Percentiles rank a stretch among this genome's conserved stretches.
Conservation (phyloP, 1,140 invertebrate species). For the Drosophila tsacasi region DNA sequence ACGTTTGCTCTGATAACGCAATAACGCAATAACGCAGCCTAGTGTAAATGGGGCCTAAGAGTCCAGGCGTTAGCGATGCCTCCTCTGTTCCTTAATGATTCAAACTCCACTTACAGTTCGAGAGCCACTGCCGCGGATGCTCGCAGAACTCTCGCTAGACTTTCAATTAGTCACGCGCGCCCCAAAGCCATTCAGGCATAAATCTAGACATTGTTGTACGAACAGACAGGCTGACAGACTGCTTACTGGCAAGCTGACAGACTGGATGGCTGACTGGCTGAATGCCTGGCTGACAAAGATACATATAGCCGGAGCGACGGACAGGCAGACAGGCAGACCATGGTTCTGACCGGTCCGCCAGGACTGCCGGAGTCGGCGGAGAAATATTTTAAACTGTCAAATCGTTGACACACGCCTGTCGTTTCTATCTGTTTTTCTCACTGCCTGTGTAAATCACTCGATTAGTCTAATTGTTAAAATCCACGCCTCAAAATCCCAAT, state of each 20-base stretch:
- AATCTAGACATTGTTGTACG: conserved; percentile 80
- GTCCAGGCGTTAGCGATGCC: too few relatives aligned
- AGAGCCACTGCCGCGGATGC: conserved; percentile 37
- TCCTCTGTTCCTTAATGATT: too few relatives aligned
- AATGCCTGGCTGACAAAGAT: conserved; percentile 29
- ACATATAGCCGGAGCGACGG: conserved; percentile 6
- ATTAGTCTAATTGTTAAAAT: conserved; percentile 82
- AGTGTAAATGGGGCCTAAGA: too few relatives aligned
- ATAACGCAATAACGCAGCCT: too few relatives aligned
- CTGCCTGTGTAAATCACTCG: conserved; percentile 71
- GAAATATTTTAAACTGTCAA: conserved; percentile 83
- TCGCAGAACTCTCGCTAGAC: conserved; percentile 68
- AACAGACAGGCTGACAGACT: conserved; percentile 51
- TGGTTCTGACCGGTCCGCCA: conserved; percentile 39
- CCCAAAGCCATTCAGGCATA: conserved; percentile 68
- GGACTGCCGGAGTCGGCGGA: conserved; percentile 45
- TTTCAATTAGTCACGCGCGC: conserved; percentile 83
- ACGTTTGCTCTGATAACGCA: too few relatives aligned
- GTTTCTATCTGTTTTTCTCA: conserved; percentile 18
- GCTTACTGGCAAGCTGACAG: conserved; percentile 53
- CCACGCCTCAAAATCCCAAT: conserved; percentile 48
- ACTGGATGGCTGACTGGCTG: conserved; percentile 45
- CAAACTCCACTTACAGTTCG: conserved; percentile 42
- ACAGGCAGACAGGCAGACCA: conserved; percentile 19
- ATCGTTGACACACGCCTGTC: conserved; percentile 79